Percentiles rank a stretch among this genome's conserved stretches.
These are phyloP conservation scores for Drosophila paranaensis DNA, from an alignment of 2,888 invertebrate genomes.

Conservation along the genomic window DNA sequence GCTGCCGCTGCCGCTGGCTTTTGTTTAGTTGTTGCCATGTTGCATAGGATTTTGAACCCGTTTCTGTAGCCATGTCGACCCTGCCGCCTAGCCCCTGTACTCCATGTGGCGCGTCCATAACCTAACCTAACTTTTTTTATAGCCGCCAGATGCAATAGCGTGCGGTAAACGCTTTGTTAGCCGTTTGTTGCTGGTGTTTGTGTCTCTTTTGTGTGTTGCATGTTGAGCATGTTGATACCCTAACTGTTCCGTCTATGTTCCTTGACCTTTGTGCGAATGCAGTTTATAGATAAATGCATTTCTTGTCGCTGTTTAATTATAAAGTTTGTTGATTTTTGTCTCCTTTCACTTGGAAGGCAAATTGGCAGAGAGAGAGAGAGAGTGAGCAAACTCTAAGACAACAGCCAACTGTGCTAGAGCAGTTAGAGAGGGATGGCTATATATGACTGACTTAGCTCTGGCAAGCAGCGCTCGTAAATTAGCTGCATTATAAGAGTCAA, in stretches of 20 bases:
- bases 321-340: not conserved
- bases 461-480: conserved; percentile 35
- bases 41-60: conserved; percentile 83
- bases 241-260: conserved; percentile 18
- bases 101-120: conserved; percentile 80
- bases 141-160: conserved; percentile 58
- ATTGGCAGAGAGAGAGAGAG: not conserved
- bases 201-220: conserved; percentile 35
- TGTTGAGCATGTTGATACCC: conserved; percentile 40
- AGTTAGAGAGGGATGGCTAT: not conserved
- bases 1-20: conserved; percentile 14
- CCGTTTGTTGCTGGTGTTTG: conserved; percentile 12
- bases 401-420: not conserved
- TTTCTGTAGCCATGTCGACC: conserved; percentile 62
- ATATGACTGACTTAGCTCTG: not conserved
- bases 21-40: conserved; percentile 70
- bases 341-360: not conserved
- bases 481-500: conserved; percentile 18
- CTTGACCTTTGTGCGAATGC: conserved; percentile 24
- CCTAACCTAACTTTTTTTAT: conserved; percentile 77
- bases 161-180: conserved; percentile 59
- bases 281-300: conserved; percentile 18
- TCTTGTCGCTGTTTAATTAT: conserved; percentile 25
- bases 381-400: not conserved
- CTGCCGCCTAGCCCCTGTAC: conserved; percentile 25